These are phyloP conservation scores for Brachionus sp. DNA, from an alignment of 1,140 invertebrate species.

Conservation along the genomic window DNA sequence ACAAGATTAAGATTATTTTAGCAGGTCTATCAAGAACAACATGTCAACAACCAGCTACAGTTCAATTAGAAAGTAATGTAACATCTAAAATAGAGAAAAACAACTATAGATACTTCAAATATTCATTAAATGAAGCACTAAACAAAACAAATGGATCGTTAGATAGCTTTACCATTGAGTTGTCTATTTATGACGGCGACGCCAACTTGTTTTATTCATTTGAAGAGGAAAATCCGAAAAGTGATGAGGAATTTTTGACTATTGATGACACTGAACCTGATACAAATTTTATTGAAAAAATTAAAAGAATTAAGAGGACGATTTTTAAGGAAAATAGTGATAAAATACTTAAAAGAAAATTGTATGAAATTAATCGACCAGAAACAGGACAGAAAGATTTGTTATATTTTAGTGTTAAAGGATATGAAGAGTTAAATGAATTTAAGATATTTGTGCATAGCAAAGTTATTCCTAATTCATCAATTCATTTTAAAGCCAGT, in stretches of 20 bases:
- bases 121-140: not conserved
- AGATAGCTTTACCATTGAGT: not conserved
- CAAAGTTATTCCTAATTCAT: not conserved
- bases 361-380: not conserved
- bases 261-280: not conserved
- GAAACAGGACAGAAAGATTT: not conserved
- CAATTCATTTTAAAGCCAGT: not conserved
- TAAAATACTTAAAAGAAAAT: not conserved
- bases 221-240: constrained; percentile 6
- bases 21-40: not conserved
- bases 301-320: not conserved
- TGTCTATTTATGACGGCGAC: not conserved
- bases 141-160: not conserved
- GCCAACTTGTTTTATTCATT: not conserved
- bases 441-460: constrained; percentile 25
- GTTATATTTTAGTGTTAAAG: constrained; percentile 27
- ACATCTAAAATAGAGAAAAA: not conserved
- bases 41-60: constrained; percentile 8
- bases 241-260: constrained; percentile 5
- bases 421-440: not conserved
- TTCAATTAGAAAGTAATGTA: not conserved
- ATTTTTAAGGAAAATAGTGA: not conserved
- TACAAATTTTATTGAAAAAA: constrained; percentile 24
- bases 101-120: constrained; percentile 13
- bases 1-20: constrained; percentile 2